Evolutionary conservation across 2,797 vertebrate genomes (phyloP), one percentile per base, ranked within the genome.

Genomic region (Vespertilio murinus): DNA sequence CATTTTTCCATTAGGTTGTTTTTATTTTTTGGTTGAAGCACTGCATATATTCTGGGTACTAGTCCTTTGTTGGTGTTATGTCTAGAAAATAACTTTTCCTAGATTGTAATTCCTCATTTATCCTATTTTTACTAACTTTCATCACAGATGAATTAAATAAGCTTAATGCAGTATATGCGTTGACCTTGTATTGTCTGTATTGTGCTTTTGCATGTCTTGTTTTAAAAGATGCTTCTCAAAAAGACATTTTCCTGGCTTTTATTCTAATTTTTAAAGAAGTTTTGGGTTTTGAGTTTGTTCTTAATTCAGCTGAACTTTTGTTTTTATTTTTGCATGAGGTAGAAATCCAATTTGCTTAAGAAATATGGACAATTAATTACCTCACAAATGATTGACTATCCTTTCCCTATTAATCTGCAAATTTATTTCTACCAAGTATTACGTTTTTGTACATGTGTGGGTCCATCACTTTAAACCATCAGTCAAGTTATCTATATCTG

Each of bases 261-360:
- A 80, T 64, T 88, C 10, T n/a, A 30, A 59, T 40, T 64, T 79
- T 73, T 45, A 64, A 64, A 92, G 73, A 69, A 56, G 10, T 30
- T 86, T 82, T 74, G 11, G 14, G 18, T 59, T 59, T 86, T 81
- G 3, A 12, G 69, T 77, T 38, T 75, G 30, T 91, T 23, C 83
- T 88, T 88, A 52, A 83, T 73, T 93, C 23, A 83, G 16, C 64
- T 74, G 20, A 8, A 80, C 80, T 84, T 84, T 88, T 18, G 42
- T 75, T 81, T 80, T 88, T 18, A 49, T 80, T 81, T 56, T 42
- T 42, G 5, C 71, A 59, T 30, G 28, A 69, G 23, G 28, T 67
- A 82, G 47, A 86, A 78, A 79, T 71, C 25, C 78, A 92, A 81
- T 71, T 17, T 81, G 38, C n/a, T 71, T 88, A 22, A 69, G 91